These are phyloP conservation scores for Drosophila mercatorum DNA, from an alignment of 2,888 invertebrate species.

Conservation along the genomic window DNA sequence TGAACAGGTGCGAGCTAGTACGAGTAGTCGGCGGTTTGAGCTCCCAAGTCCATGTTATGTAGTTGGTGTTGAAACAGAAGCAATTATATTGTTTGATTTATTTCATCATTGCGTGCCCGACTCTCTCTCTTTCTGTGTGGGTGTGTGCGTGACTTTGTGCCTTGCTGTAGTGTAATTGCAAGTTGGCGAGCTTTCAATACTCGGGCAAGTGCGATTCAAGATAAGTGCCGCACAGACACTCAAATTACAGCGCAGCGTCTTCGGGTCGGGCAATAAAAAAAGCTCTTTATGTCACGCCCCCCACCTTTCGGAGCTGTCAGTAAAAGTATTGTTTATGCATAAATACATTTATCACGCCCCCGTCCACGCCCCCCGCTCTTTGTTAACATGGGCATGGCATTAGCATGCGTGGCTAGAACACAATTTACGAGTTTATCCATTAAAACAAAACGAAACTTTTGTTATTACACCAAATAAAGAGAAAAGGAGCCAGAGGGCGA, in stretches of 20 bases:
- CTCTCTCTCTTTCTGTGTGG: conserved; percentile 24
- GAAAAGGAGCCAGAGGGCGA: conserved; percentile 12
- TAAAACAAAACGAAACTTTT: conserved; percentile 60
- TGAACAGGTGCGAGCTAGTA: conserved; percentile 67
- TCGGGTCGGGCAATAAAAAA: conserved; percentile 53
- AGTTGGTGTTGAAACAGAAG: conserved; percentile 72
- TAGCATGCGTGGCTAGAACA: conserved; percentile 41
- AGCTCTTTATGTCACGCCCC: conserved; percentile 64
- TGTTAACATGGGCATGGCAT: conserved; percentile 8
- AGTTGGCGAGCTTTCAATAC: conserved; percentile 53
- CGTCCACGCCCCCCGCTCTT: background rate
- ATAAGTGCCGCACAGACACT: conserved; percentile 68
- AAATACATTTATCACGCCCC: conserved; percentile 16
- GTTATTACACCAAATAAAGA: conserved; percentile 63
- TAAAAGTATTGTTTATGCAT: conserved; percentile 16
- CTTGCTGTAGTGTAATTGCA: conserved; percentile 67
- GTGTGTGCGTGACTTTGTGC: conserved; percentile 55
- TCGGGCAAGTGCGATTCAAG: conserved; percentile 51
- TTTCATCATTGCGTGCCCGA: conserved; percentile 72
- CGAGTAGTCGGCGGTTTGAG: conserved; percentile 24
- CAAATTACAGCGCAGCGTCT: conserved; percentile 70
- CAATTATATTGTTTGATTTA: conserved; percentile 78
- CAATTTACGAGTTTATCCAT: conserved; percentile 57
- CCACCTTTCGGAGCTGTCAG: conserved; percentile 38
- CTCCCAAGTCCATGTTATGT: conserved; percentile 50